phyloP scores from a whole-genome alignment of 1,140 invertebrate genomes.

The Magallana angulata region DNA sequence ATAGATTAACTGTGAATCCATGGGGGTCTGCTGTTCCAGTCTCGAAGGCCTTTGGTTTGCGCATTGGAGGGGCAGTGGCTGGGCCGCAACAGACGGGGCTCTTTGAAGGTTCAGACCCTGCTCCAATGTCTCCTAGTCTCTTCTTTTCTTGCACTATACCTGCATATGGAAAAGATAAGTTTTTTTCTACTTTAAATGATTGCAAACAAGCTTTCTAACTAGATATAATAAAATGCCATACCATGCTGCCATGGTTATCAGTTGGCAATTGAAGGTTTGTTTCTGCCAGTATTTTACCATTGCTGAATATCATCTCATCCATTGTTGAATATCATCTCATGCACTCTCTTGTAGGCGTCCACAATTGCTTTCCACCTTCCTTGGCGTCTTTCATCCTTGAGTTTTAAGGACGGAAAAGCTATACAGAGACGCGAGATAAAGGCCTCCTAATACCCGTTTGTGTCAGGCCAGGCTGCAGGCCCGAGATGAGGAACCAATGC shows the following conservation, averaged over 20 bases:
- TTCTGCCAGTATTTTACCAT: slow-evolving; percentile 13
- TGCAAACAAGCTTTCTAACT: neutral
- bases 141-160: slow-evolving; percentile 35
- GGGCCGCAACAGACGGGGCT: too few relatives aligned
- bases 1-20: too few relatives aligned
- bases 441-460: neutral
- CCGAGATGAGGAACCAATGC: neutral
- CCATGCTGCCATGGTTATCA: slow-evolving; percentile 32
- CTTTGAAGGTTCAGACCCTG: neutral
- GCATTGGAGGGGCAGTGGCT: too few relatives aligned
- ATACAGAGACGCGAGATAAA: too few relatives aligned
- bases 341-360: too few relatives aligned
- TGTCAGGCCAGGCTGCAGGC: slow-evolving; percentile 4
- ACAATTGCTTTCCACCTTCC: too few relatives aligned
- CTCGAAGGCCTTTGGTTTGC: too few relatives aligned
- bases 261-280: slow-evolving; percentile 40
- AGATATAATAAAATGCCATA: neutral
- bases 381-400: too few relatives aligned
- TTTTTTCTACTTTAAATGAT: neutral
- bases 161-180: neutral
- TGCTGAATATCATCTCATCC: slow-evolving; percentile 10
- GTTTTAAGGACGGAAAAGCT: too few relatives aligned
- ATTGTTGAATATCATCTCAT: too few relatives aligned
- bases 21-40: too few relatives aligned
- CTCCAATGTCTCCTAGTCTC: slow-evolving; percentile 15